Evolutionary conservation across 2,888 invertebrate species (phyloP).

Genomic region (Hirtodrosophila confusa): DNA sequence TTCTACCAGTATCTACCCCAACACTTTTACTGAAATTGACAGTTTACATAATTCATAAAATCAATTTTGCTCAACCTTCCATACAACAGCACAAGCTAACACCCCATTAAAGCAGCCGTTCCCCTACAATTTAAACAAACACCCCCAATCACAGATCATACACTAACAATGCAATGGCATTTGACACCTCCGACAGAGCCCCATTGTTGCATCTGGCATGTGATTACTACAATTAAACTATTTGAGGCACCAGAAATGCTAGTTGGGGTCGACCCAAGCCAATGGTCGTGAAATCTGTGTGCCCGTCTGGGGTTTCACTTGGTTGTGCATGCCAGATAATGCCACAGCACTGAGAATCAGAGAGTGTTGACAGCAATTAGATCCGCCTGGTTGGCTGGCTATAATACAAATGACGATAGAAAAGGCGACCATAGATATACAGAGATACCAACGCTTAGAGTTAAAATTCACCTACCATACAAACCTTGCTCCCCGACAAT

Average conservation of each 20-base stretch:
- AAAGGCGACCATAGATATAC: neutral
- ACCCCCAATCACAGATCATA: conserved; percentile 31
- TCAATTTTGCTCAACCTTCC: conserved; percentile 20
- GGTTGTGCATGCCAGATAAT: conserved; percentile 6
- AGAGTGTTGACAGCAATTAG: conserved; percentile 71
- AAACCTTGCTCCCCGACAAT: too few relatives aligned
- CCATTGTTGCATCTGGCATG: conserved; percentile 60
- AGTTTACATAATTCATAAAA: conserved; percentile 36
- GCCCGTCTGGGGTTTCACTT: conserved; percentile 9
- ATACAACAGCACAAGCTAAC: conserved; percentile 9
- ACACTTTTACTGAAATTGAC: conserved; percentile 8
- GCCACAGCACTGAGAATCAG: conserved; percentile 2
- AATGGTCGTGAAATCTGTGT: conserved; percentile 36
- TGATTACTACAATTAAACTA: conserved; percentile 75
- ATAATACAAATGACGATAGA: conserved; percentile 40
- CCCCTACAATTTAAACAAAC: conserved; percentile 28
- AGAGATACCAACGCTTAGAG: too few relatives aligned
- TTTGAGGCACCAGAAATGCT: conserved; percentile 62
- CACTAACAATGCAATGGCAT: conserved; percentile 62
- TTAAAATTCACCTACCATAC: too few relatives aligned
- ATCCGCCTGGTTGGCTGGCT: conserved; percentile 48
- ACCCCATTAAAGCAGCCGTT: conserved; percentile 24
- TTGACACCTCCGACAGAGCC: conserved; percentile 61
- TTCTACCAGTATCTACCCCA: neutral
- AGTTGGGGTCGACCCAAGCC: conserved; percentile 21